Evolutionary conservation across 2,797 vertebrate genomes (phyloP).

Genomic region (Gymnopithys bicolor): DNA sequence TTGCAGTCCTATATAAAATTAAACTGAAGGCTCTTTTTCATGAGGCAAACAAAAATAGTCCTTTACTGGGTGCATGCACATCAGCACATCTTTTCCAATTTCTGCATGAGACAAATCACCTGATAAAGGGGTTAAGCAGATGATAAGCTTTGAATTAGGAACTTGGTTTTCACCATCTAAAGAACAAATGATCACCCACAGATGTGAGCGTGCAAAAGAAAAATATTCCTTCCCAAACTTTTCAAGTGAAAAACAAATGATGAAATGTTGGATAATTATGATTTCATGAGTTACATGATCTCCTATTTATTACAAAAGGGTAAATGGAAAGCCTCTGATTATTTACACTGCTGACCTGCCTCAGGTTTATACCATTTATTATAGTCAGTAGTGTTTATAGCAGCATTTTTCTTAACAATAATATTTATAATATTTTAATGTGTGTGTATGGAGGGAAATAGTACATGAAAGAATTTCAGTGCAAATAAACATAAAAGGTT

Average conservation of each 20-base stretch:
- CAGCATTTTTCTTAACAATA: constrained; percentile 56
- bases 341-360: constrained; percentile 63
- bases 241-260: constrained; percentile 56
- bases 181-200: neutral
- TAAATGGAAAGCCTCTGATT: constrained; percentile 64
- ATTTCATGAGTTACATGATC: constrained; percentile 47
- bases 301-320: constrained; percentile 43
- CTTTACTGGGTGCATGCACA: neutral
- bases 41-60: neutral
- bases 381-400: constrained; percentile 70
- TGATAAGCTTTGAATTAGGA: neutral
- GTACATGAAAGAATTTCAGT: constrained; percentile 50
- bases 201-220: neutral
- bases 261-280: constrained; percentile 48
- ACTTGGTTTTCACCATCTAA: neutral
- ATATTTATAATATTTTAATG: constrained; percentile 62
- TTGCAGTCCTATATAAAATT: neutral
- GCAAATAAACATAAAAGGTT: constrained; percentile 37
- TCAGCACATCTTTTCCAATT: neutral
- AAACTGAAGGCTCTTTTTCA: neutral
- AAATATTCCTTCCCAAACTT: neutral
- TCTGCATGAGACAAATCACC: neutral
- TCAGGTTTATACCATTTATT: constrained; percentile 53
- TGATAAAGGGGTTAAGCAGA: neutral
- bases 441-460: constrained; percentile 53